Base-by-base conservation (phyloP, 2,113 vertebrate genomes). In the Camelus dromedarius region DNA sequence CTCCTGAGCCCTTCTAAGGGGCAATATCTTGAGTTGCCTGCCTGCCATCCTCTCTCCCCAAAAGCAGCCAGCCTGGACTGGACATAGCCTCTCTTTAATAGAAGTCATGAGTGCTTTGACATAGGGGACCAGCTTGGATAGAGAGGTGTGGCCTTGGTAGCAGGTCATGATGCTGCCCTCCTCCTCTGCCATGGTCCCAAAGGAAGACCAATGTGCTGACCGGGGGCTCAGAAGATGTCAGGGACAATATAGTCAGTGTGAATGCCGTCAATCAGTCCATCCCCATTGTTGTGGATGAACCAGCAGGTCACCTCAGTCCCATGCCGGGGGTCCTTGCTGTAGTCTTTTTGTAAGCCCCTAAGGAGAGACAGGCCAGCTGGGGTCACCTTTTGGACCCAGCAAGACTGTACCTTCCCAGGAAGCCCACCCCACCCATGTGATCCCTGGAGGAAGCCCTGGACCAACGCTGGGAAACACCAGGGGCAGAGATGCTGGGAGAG, bases 271-370 rank as follows among this genome's bases (percentile, higher is more conserved):
- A 99, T 98, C 77, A 99, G 98, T 32, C 99, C 99, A 16, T 98
- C 98, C 50, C 99, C 99, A 0, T 99, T 99, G 96, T 98, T 97
- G 96, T 99, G 99, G 96, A 99, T 84, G 52, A 99, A 99, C 99
- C 99, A 99, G 98, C 99, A 99, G 50, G 99, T 98, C 80, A 99
- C 86, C 16, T 99, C 97, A 2, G 97, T 79, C 3, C 99, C 99
- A 0, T 98, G 98, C 56, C 96, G 97, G 0, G 98, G 70, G 79
- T 99, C 98, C 26, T 75, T 97, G 75, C 98, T 98, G 98, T 99
- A 99, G 98, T 99, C 99, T 98, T 98, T 99, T 97, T 99, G 99
- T 98, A 98, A 99, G 94, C 99, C 99, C 98, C 99, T 99, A 98
- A 9, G 50, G 14, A 90, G n/a, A 96, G 35, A 95, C 9, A 70